Evolutionary conservation across 2,113 vertebrate species (phyloP).

Genomic region (Serinus canaria): DNA sequence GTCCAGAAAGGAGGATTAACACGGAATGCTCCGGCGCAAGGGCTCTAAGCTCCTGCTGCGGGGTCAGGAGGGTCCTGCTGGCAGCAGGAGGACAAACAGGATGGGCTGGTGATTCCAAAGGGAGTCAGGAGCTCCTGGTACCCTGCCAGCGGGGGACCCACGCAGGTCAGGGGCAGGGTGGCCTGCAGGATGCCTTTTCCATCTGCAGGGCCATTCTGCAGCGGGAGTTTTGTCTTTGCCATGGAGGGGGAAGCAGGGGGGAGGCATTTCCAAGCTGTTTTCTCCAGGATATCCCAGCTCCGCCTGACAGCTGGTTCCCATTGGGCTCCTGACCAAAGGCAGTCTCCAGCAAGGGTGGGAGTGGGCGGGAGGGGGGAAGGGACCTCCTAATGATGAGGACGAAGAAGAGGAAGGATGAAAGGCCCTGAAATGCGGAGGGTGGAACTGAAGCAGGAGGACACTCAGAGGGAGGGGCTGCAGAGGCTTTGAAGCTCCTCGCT

Average conservation of each 20-base stretch:
- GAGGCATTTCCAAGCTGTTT: conserved; percentile 61
- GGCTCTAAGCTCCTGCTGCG: background rate
- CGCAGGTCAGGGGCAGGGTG: conserved; percentile 15
- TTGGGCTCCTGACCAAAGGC: conserved; percentile 68
- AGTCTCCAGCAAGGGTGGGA: conserved; percentile 49
- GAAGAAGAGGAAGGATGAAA: conserved; percentile 66
- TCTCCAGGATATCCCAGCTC: conserved; percentile 48
- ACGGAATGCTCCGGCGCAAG: background rate
- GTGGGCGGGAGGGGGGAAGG: conserved; percentile 47
- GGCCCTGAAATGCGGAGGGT: conserved; percentile 53
- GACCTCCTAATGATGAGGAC: conserved; percentile 54
- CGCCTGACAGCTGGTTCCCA: conserved; percentile 69
- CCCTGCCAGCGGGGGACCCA: background rate
- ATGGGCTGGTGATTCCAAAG: background rate
- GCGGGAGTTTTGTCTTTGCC: background rate
- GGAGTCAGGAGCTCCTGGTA: conserved; percentile 2
- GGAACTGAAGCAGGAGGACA: conserved; percentile 62
- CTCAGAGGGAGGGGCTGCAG: conserved; percentile 23
- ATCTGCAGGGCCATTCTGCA: conserved; percentile 20
- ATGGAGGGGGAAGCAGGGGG: background rate
- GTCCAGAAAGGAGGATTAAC: background rate
- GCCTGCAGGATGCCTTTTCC: conserved; percentile 46
- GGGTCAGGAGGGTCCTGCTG: background rate
- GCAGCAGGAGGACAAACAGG: conserved; percentile 40
- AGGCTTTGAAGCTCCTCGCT: conserved; percentile 63